Base-by-base conservation (phyloP, 2,888 invertebrate species). In the Sarcophaga rosellei region DNA sequence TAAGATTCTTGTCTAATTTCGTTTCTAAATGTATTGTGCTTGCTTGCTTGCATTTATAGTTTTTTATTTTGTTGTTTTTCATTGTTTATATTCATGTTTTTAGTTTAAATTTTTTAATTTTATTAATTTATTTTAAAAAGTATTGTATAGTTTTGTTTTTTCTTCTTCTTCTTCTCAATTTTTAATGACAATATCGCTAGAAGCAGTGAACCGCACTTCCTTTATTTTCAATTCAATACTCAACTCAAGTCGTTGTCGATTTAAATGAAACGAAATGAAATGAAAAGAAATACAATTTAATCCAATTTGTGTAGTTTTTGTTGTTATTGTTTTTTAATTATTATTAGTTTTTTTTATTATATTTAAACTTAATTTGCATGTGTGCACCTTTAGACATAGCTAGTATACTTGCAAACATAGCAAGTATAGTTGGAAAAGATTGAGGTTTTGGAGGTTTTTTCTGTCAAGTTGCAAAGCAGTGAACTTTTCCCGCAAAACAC, bases 201-300 rank as follows among this genome's bases (percentile, higher is more conserved):
- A 69, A 59, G 68, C 68, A 76, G 57, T 76, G 68, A 76, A 76
- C 76, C 76, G 76, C 20, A 76, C 68, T 76, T 66, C 76, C 76
- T 68, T 76, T 66, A 44, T 53, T 15, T 15, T 53, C 35, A 35
- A 35, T 35, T 8, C 35, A 35, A 35, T 8, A 35, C 35, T 35
- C 35, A 10, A 35, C 35, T 35, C 35, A 35, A 35, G 35, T 8
- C 1, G 1, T 35, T 35, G 8, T 53, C 53, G 53, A 53, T 53
- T 17, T 53, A 15, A 12, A 12, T 15, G 47, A 12, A 47, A 53
- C 0, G 4, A 17, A 12, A 17, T 53, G 17, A 12, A 53, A 53
- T 4, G 12, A 15, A 15, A 53, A 53, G 47, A 11, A 53, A 53
- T 53, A 15, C 1, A 5, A 53, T 17, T 53, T 53, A 35, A 44